Percentiles rank a stretch among this genome's conserved stretches.
Conservation (phyloP, 2,797 vertebrate genomes). For the Mastacembelus armatus region DNA sequence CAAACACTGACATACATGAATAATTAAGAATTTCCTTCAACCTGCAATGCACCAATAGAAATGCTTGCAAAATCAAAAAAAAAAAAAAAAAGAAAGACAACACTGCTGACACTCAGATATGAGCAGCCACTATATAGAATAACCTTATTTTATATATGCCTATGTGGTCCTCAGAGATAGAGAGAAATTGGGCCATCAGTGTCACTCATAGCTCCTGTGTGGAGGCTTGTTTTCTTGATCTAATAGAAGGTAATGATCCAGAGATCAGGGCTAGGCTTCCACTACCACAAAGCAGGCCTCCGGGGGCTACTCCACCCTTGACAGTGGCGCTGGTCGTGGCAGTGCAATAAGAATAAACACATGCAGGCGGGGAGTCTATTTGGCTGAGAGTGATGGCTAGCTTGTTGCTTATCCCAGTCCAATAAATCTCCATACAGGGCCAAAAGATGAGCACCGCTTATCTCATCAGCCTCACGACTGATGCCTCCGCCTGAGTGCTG, state of each 20-base stretch:
- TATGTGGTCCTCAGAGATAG: slow-evolving; percentile 81
- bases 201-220: slow-evolving; percentile 80
- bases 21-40: slow-evolving; percentile 16
- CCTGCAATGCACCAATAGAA: slow-evolving; percentile 50
- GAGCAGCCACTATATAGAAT: slow-evolving; percentile 77
- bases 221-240: slow-evolving; percentile 91
- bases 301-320: slow-evolving; percentile 79
- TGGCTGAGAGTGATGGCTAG: slow-evolving; percentile 91
- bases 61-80: slow-evolving; percentile 80
- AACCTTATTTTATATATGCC: slow-evolving; percentile 86
- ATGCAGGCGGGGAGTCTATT: slow-evolving; percentile 90
- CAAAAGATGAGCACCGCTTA: slow-evolving; percentile 91
- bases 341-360: slow-evolving; percentile 95
- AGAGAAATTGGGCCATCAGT: slow-evolving; percentile 88
- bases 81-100: slow-evolving; percentile 68
- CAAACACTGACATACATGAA: slow-evolving; percentile 21
- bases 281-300: slow-evolving; percentile 79
- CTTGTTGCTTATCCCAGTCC: slow-evolving; percentile 91
- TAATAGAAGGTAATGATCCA: slow-evolving; percentile 93
- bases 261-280: slow-evolving; percentile 82
- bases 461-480: slow-evolving; percentile 90
- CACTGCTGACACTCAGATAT: slow-evolving; percentile 60
- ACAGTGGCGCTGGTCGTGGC: slow-evolving; percentile 82
- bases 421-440: slow-evolving; percentile 96
- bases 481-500: slow-evolving; percentile 86